phyloP scores from a whole-genome alignment of 1,140 invertebrate genomes.

The Cataglyphis hispanica region DNA sequence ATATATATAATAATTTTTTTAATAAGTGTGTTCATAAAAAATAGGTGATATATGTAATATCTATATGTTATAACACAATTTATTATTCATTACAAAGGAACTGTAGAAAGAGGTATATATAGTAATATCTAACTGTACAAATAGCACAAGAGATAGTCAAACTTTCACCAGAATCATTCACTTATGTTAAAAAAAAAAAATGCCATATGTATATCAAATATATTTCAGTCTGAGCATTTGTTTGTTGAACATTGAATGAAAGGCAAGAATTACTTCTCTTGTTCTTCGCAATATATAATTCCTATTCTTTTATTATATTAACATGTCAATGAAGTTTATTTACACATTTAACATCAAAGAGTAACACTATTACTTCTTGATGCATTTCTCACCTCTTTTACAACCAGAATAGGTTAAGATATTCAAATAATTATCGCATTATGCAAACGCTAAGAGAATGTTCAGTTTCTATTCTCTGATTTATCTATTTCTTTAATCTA shows the following conservation, averaged over 20 bases:
- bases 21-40: no score
- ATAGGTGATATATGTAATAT: no score
- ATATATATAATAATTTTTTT: no score
- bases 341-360: slow-evolving; percentile 28
- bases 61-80: slow-evolving; percentile 37
- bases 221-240: slow-evolving; percentile 53
- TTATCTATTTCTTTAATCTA: slow-evolving; percentile 19
- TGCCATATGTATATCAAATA: slow-evolving; percentile 48
- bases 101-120: slow-evolving; percentile 70
- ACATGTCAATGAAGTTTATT: slow-evolving; percentile 51
- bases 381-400: slow-evolving; percentile 33
- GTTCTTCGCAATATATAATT: slow-evolving; percentile 51
- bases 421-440: slow-evolving; percentile 30
- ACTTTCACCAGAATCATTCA: slow-evolving; percentile 65
- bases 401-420: slow-evolving; percentile 44
- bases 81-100: slow-evolving; percentile 71
- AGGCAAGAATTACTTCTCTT: slow-evolving; percentile 72
- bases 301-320: slow-evolving; percentile 43
- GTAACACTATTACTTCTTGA: slow-evolving; percentile 36
- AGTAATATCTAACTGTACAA: slow-evolving; percentile 48
- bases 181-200: slow-evolving; percentile 49
- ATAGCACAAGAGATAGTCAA: slow-evolving; percentile 60
- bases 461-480: neutral
- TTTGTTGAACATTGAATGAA: slow-evolving; percentile 71
- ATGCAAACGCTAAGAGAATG: neutral